Conservation (phyloP, 2,888 invertebrate species). For the Myathropa florea region DNA sequence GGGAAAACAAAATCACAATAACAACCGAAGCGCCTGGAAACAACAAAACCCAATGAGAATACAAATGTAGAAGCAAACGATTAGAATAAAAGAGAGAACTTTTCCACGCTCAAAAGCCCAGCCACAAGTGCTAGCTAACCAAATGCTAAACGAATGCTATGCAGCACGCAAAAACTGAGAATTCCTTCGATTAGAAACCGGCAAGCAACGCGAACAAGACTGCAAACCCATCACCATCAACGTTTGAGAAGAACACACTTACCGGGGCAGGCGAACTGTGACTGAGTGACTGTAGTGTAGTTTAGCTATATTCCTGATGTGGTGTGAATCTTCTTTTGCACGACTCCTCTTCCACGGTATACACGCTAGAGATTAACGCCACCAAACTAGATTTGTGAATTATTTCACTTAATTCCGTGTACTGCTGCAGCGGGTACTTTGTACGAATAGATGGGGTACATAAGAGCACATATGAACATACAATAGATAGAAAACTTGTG, state of each 20-base stretch:
- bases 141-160: neutral
- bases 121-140: too few species aligned
- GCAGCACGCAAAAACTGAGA: neutral
- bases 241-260: too few species aligned
- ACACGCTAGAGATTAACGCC: slow-evolving; percentile 4
- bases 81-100: neutral
- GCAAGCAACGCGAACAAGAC: neutral
- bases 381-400: slow-evolving; percentile 12
- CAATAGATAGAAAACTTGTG: neutral
- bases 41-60: neutral
- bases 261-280: neutral
- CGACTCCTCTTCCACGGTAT: neutral
- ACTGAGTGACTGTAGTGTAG: neutral
- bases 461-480: neutral
- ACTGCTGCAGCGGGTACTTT: neutral
- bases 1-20: neutral
- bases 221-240: neutral
- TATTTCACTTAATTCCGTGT: neutral
- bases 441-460: neutral
- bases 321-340: neutral
- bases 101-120: neutral
- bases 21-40: neutral
- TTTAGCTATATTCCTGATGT: neutral
- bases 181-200: neutral
- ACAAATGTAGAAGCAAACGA: neutral